Conservation (phyloP, 2,113 vertebrate species). For the Porphyrio hochstetteri region DNA sequence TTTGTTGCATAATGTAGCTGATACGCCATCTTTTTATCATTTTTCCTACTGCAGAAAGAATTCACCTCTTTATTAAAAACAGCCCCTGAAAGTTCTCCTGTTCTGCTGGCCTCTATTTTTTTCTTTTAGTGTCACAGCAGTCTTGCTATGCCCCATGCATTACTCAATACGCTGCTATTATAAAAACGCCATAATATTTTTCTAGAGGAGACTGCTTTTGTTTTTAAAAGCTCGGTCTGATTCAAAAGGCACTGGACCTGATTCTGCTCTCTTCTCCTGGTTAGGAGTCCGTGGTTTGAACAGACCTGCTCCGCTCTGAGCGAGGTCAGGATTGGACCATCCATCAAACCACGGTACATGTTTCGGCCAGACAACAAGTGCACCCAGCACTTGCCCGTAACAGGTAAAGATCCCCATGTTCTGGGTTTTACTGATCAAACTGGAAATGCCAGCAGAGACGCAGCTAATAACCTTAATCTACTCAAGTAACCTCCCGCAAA, state of each 20-base stretch:
- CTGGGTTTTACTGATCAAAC: neutral
- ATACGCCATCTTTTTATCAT: conserved; percentile 71
- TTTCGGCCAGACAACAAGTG: neutral
- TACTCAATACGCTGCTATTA: conserved; percentile 57
- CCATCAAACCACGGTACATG: fast-evolving
- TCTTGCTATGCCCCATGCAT: conserved; percentile 49
- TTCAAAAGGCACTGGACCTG: neutral
- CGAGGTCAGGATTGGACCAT: neutral
- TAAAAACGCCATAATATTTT: conserved; percentile 39
- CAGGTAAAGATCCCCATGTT: fast-evolving
- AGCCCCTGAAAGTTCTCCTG: neutral
- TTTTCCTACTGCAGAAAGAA: conserved; percentile 49
- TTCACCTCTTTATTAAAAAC: conserved; percentile 48
- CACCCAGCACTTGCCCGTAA: neutral
- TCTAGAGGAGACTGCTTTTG: conserved; percentile 45
- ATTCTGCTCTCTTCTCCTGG: neutral
- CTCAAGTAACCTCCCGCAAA: neutral
- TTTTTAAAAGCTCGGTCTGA: neutral
- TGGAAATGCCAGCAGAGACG: neutral
- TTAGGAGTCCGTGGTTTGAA: fast-evolving
- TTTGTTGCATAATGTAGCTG: conserved; percentile 64
- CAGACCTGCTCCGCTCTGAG: neutral
- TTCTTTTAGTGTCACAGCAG: conserved; percentile 62
- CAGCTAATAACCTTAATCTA: conserved; percentile 15
- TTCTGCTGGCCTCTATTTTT: conserved; percentile 56